These are phyloP conservation scores for Eremobia ochroleuca DNA, from an alignment of 2,888 invertebrate species.

Conservation along the genomic window DNA sequence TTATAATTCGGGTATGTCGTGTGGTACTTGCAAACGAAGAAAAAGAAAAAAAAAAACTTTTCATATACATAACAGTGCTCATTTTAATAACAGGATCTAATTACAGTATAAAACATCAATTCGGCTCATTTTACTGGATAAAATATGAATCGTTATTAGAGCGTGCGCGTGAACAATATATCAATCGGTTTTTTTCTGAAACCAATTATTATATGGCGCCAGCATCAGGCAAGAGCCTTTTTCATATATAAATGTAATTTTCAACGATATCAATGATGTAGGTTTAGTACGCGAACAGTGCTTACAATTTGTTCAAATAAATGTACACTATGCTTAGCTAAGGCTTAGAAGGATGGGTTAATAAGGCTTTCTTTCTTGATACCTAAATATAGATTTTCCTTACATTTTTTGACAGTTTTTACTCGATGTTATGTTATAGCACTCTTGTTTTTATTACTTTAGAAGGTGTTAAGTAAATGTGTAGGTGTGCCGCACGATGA, in stretches of 20 bases:
- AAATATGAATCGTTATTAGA: constrained; percentile 44
- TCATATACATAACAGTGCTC: background rate
- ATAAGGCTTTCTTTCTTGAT: background rate
- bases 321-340: background rate
- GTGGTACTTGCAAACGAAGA: background rate
- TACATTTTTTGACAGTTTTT: background rate
- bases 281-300: constrained; percentile 35
- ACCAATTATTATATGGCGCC: constrained; percentile 65
- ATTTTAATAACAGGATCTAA: constrained; percentile 37
- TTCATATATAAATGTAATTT: constrained; percentile 44
- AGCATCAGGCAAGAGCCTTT: constrained; percentile 40
- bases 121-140: constrained; percentile 29
- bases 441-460: constrained; percentile 13
- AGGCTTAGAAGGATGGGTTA: background rate
- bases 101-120: constrained; percentile 48
- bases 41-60: background rate
- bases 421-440: constrained; percentile 2
- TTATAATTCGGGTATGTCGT: background rate
- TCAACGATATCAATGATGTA: constrained; percentile 27
- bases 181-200: constrained; percentile 59
- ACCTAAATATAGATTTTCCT: background rate
- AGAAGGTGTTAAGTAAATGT: constrained; percentile 17
- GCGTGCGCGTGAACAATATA: constrained; percentile 51
- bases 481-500: constrained; percentile 39
- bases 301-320: constrained; percentile 30